Percentiles rank a stretch among this genome's conserved stretches.
Evolutionary conservation across 1,140 invertebrate species (phyloP).

Genomic region (Hesperophylax magnus): DNA sequence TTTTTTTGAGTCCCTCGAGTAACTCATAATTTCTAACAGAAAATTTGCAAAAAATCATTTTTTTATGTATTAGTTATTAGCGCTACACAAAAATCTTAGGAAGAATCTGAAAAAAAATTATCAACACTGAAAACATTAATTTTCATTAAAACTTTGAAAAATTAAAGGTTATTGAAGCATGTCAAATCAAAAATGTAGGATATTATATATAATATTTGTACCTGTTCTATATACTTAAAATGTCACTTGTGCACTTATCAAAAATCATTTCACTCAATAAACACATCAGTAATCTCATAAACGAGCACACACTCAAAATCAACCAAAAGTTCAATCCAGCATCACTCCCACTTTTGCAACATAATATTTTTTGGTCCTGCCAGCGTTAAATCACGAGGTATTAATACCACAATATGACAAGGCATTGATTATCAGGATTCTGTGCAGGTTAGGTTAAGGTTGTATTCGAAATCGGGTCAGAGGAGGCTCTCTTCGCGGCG

Average conservation of each 20-base stretch:
- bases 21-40: too few relatives aligned
- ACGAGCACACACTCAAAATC: constrained; percentile 15
- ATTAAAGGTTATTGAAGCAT: too few relatives aligned
- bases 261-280: not conserved
- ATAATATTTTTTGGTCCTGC: not conserved
- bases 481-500: constrained; percentile 3
- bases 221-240: not conserved
- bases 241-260: not conserved
- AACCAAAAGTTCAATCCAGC: not conserved
- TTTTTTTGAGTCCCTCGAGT: too few relatives aligned
- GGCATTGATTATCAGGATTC: too few relatives aligned
- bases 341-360: constrained; percentile 26
- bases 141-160: too few relatives aligned
- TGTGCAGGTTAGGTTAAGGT: not conserved
- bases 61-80: too few relatives aligned
- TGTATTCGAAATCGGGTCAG: not conserved
- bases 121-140: too few relatives aligned
- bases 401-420: too few relatives aligned
- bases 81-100: too few relatives aligned
- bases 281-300: not conserved
- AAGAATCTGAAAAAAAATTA: too few relatives aligned
- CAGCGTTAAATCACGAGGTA: too few relatives aligned
- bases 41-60: too few relatives aligned
- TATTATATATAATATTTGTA: not conserved
- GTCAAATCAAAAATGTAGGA: not conserved